These are phyloP conservation scores for Nephrotoma guestfalica DNA, from an alignment of 2,888 invertebrate species.

Conservation along the genomic window DNA sequence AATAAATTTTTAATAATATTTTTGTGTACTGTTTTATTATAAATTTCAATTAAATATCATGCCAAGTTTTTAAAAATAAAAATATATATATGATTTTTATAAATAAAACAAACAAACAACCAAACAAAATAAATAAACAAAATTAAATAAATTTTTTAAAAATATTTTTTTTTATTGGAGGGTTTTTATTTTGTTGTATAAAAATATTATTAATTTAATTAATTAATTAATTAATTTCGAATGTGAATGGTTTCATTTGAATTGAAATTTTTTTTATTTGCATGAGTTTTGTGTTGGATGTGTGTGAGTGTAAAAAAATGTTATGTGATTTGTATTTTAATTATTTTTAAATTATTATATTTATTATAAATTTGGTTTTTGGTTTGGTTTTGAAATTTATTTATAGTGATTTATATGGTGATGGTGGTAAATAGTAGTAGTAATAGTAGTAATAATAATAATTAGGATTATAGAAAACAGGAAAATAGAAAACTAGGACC, in stretches of 20 bases:
- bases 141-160: not conserved
- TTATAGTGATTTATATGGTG: constrained; percentile 1
- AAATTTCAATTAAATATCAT: not conserved
- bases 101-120: not conserved
- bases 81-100: not conserved
- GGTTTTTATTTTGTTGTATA: not conserved
- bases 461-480: constrained; percentile 27
- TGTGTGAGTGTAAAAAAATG: not conserved
- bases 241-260: not conserved
- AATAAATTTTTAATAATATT: not conserved
- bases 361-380: not conserved
- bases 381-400: not conserved
- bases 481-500: constrained; percentile 34
- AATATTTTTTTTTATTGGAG: not conserved
- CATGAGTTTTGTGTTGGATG: not conserved
- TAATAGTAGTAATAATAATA: not conserved
- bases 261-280: not conserved
- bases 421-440: not conserved
- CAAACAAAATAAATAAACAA: not conserved
- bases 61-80: not conserved
- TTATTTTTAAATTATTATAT: not conserved
- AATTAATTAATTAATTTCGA: not conserved
- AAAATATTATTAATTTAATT: not conserved
- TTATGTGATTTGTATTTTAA: not conserved
- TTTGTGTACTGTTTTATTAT: not conserved